Percentiles rank a stretch among this genome's conserved stretches.
These are phyloP conservation scores for Callinectes sapidus DNA, from an alignment of 2,888 invertebrate genomes.

Conservation along the genomic window DNA sequence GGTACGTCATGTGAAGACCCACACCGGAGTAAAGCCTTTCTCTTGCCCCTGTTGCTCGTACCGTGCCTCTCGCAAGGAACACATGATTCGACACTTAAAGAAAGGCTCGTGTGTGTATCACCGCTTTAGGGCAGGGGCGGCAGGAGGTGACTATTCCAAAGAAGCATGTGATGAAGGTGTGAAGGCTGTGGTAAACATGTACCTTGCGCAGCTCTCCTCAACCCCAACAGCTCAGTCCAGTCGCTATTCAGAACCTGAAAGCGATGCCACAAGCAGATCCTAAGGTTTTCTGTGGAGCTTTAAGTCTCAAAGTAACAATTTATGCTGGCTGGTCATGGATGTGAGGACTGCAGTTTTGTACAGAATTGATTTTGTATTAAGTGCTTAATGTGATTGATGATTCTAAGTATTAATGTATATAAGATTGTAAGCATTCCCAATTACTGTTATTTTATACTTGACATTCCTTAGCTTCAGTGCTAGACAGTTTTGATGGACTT, in stretches of 20 bases:
- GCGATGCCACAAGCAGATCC: constrained; percentile 46
- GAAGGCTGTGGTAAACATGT: constrained; percentile 66
- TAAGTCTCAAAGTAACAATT: constrained; percentile 2
- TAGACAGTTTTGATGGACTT: constrained; percentile 41
- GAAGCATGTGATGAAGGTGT: constrained; percentile 63
- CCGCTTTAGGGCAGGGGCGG: constrained; percentile 62
- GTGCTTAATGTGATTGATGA: constrained; percentile 33
- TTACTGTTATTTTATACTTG: constrained; percentile 24
- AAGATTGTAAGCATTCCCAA: constrained; percentile 44
- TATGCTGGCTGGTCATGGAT: background rate
- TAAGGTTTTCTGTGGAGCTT: background rate
- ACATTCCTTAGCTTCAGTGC: constrained; percentile 54
- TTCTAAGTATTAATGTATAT: constrained; percentile 41
- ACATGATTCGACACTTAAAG: constrained; percentile 68
- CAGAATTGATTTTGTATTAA: constrained; percentile 22
- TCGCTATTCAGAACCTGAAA: constrained; percentile 54
- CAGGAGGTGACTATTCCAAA: constrained; percentile 56
- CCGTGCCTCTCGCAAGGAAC: constrained; percentile 69
- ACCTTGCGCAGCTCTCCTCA: constrained; percentile 61
- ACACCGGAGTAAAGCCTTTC: constrained; percentile 71
- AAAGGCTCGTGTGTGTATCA: constrained; percentile 71
- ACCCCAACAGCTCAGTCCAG: constrained; percentile 40
- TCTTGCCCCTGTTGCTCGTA: constrained; percentile 69
- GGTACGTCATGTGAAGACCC: constrained; percentile 69
- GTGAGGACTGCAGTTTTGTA: constrained; percentile 41